These are phyloP conservation scores for Ctenochaetus hawaiiensis DNA, from an alignment of 2,797 vertebrate genomes.

Conservation along the genomic window DNA sequence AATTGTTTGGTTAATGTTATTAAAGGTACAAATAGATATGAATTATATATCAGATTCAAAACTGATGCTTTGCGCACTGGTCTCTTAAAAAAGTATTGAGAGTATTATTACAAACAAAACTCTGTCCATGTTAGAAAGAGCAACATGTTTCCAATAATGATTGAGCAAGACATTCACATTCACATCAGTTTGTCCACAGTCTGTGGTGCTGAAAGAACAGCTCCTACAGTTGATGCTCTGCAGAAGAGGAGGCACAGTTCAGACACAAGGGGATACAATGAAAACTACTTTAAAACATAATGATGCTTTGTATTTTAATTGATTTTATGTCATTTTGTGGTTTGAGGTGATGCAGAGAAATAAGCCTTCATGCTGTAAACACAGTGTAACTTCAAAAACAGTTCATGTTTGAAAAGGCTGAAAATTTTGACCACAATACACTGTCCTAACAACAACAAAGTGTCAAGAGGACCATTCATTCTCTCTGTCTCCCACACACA, in stretches of 20 bases:
- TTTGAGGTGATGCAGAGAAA: background rate
- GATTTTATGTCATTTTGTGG: background rate
- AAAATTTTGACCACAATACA: slow-evolving; percentile 23
- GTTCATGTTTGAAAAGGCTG: background rate
- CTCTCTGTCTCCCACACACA: slow-evolving; percentile 4
- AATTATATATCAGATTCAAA: too few relatives aligned
- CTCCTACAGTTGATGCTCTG: background rate
- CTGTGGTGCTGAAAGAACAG: background rate
- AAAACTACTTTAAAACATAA: background rate
- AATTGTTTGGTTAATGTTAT: too few relatives aligned
- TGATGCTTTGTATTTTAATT: background rate
- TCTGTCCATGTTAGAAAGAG: too few relatives aligned
- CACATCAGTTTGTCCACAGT: too few relatives aligned
- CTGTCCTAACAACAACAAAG: slow-evolving; percentile 28
- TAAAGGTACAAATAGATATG: too few relatives aligned
- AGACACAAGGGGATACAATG: background rate
- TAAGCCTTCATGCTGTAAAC: background rate
- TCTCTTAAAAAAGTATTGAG: too few relatives aligned
- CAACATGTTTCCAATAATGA: too few relatives aligned
- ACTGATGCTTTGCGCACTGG: too few relatives aligned
- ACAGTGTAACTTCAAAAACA: background rate
- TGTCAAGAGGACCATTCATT: slow-evolving; percentile 34
- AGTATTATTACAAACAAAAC: too few relatives aligned
- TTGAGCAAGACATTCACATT: too few relatives aligned
- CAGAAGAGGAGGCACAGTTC: background rate